Conservation (phyloP, 2,888 invertebrate genomes). For the Agrotis clavis region DNA sequence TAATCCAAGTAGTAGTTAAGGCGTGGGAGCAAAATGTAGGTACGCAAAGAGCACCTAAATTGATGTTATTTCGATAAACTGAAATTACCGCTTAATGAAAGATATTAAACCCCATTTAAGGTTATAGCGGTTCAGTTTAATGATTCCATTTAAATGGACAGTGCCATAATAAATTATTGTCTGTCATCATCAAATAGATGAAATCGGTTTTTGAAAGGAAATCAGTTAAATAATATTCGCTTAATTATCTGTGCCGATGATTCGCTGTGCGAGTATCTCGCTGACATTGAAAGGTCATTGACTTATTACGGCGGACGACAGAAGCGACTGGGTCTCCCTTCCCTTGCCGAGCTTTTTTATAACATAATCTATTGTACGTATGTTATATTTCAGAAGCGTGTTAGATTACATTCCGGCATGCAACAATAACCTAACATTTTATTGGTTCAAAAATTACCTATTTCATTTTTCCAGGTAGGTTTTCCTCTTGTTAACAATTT, state of each 20-base stretch:
- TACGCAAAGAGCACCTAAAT: constrained; percentile 66
- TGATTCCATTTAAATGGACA: constrained; percentile 69
- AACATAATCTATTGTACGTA: constrained; percentile 56
- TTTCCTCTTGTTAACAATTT: constrained; percentile 33
- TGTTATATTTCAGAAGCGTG: constrained; percentile 49
- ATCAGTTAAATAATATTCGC: constrained; percentile 74
- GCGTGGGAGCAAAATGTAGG: constrained; percentile 73
- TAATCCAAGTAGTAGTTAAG: constrained; percentile 42
- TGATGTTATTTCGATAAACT: constrained; percentile 71
- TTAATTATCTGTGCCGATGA: constrained; percentile 79
- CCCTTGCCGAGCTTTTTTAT: constrained; percentile 73
- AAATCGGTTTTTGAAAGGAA: constrained; percentile 72
- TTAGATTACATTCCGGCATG: constrained; percentile 38
- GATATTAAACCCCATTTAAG: constrained; percentile 74
- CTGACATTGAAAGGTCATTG: constrained; percentile 89
- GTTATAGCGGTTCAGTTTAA: constrained; percentile 69
- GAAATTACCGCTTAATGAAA: constrained; percentile 70
- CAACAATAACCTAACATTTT: constrained; percentile 18
- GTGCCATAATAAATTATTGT: constrained; percentile 70
- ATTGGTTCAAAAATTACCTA: background rate
- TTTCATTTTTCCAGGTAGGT: background rate
- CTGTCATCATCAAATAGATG: constrained; percentile 71
- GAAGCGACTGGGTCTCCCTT: constrained; percentile 79
- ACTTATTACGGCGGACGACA: constrained; percentile 80
- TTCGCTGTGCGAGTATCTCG: constrained; percentile 78